Conservation (phyloP, 2,113 vertebrate genomes). For the Zapornia atra region DNA sequence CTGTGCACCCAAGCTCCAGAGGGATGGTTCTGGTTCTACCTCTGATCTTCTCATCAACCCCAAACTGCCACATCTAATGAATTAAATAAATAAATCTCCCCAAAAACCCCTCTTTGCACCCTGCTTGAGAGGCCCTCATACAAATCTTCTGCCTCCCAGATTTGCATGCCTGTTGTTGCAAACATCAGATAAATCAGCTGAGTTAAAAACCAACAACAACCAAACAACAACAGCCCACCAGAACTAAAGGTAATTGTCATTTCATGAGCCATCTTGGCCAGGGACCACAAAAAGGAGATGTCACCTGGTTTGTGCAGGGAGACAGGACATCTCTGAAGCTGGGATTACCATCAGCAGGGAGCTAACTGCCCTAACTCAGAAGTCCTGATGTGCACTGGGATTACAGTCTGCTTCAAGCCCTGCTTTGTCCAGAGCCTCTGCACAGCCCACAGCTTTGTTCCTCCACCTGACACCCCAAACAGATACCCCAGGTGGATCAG, state of each 20-base stretch:
- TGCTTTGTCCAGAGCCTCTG: neutral
- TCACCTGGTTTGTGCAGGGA: too few species aligned
- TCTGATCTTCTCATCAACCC: neutral
- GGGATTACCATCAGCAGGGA: neutral
- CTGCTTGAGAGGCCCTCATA: neutral
- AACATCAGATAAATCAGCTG: neutral
- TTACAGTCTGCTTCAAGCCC: neutral
- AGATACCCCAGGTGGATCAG: neutral
- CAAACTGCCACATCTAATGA: neutral
- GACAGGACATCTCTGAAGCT: neutral
- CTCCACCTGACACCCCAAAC: neutral
- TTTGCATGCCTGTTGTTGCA: neutral
- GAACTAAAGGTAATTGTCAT: neutral
- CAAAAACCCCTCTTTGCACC: neutral
- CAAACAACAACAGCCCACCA: too few species aligned
- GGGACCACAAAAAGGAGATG: neutral
- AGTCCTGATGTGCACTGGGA: neutral
- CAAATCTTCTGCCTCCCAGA: neutral
- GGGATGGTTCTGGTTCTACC: neutral
- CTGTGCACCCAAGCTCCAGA: neutral
- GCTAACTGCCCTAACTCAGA: neutral
- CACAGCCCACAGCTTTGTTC: neutral
- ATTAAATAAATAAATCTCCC: too few species aligned
- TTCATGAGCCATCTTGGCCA: neutral
- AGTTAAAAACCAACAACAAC: neutral